Evolutionary conservation across 2,797 vertebrate species (phyloP).

Genomic region (Chloroceryle inda): DNA sequence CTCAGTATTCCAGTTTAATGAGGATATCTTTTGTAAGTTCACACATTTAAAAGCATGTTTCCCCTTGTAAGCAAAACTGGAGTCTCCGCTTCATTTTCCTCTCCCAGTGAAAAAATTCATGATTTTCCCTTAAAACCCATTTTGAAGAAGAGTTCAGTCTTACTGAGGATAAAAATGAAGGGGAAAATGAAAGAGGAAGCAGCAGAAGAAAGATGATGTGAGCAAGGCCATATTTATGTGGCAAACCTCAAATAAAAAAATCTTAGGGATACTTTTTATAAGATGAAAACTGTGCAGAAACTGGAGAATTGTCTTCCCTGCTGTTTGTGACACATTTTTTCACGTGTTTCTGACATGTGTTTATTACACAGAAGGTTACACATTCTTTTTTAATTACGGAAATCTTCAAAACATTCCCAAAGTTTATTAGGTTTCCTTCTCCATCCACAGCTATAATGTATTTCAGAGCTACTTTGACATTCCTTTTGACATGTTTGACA

Average conservation of each 20-base stretch:
- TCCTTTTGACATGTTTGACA: neutral
- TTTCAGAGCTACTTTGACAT: neutral
- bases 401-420: neutral
- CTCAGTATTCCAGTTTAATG: neutral
- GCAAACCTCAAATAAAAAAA: neutral
- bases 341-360: neutral
- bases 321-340: neutral
- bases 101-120: neutral
- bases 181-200: neutral
- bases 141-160: neutral
- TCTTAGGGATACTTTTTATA: neutral
- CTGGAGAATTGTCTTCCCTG: neutral
- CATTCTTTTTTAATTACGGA: neutral
- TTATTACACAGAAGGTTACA: neutral
- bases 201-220: neutral
- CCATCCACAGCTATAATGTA: neutral
- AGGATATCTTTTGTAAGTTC: neutral
- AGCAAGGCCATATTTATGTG: neutral
- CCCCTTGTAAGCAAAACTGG: neutral
- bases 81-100: neutral
- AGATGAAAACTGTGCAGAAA: neutral
- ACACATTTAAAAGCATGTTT: neutral
- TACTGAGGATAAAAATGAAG: neutral
- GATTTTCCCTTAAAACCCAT: neutral
- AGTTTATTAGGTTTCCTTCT: neutral